Base-by-base conservation (phyloP, 2,888 invertebrate species). In the Diplolepis rosae region DNA sequence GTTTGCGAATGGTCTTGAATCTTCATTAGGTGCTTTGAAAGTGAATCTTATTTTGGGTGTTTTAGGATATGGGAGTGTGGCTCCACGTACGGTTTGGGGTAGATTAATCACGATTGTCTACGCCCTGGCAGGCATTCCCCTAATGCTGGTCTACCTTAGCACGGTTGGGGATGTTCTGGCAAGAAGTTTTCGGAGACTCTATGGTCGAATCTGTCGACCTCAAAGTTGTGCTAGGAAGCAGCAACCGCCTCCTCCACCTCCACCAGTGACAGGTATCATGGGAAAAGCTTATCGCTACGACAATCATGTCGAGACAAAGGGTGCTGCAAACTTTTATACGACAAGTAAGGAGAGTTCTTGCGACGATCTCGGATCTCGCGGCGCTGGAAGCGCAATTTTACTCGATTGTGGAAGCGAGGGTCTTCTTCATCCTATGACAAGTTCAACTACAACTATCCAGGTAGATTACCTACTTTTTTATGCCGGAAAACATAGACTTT, bases 81-180 rank as follows among this genome's bases (percentile, higher is more conserved):
- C 95, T 3, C 96, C 96, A 3, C 91, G 93, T 80, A 96, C 95
- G 3, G 90, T 94, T 45, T 94, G 93, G 91, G 96, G 96, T 30
- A 93, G 94, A 82, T 89, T 95, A 79, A 94, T 94, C 73, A 95
- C 96, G n/a, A 93, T 96, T 77, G 90, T 94, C 71, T 96, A 96
- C 89, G 95, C 96, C 0, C 92, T 96, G 73, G 91, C 95, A 73
- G 96, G 97, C 66, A 96, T 97, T 80, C 97, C 97, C 24, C 91
- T 97, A 83, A 95, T 97, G 90, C 91, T 97, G 88, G 92, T 97
- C 67, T 97, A 97, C 89, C 91, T 97, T 69, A 95, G 96, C 68
- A 95, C 96, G 65, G 94, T 96, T 78, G 97, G 96, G 51, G 95
- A 95, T 85, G 93, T 95, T 18, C 90, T 96, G 54, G 95, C 96